A percentile compares a stretch with the other conserved stretches of the same genome.
Conservation (phyloP, 2,888 invertebrate genomes). For the Cosmia trapezina region DNA sequence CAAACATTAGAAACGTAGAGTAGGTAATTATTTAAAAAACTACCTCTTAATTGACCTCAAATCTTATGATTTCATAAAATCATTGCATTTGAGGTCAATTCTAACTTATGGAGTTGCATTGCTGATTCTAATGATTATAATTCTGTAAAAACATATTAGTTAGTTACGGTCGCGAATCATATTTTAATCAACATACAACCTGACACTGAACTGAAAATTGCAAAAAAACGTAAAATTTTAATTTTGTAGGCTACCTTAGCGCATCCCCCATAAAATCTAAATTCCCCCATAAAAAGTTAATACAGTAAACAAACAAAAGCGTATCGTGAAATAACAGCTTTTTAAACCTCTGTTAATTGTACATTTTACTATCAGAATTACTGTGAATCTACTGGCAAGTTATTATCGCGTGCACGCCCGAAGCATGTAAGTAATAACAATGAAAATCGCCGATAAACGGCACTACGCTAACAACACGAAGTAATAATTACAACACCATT, state of each 20-base stretch:
- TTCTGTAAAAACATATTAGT: no score
- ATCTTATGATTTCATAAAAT: no score
- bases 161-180: no score
- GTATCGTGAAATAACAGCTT: slow-evolving; percentile 54
- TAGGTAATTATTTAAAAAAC: not conserved
- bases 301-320: slow-evolving; percentile 27
- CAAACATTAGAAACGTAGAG: not conserved
- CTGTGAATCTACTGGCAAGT: slow-evolving; percentile 69
- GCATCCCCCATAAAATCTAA: no score
- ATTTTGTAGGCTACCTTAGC: no score
- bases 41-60: no score
- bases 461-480: slow-evolving; percentile 72
- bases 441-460: slow-evolving; percentile 73
- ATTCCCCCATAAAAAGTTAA: slow-evolving; percentile 34
- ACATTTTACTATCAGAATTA: slow-evolving; percentile 67
- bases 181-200: no score
- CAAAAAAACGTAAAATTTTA: no score
- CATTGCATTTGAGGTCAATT: no score
- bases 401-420: slow-evolving; percentile 69
- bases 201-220: no score
- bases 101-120: no score
- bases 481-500: slow-evolving; percentile 78
- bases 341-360: slow-evolving; percentile 65
- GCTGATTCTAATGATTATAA: no score
- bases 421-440: slow-evolving; percentile 77